Evolutionary conservation across 2,888 invertebrate species (phyloP).

Genomic region (Rhorus exstirpatorius): DNA sequence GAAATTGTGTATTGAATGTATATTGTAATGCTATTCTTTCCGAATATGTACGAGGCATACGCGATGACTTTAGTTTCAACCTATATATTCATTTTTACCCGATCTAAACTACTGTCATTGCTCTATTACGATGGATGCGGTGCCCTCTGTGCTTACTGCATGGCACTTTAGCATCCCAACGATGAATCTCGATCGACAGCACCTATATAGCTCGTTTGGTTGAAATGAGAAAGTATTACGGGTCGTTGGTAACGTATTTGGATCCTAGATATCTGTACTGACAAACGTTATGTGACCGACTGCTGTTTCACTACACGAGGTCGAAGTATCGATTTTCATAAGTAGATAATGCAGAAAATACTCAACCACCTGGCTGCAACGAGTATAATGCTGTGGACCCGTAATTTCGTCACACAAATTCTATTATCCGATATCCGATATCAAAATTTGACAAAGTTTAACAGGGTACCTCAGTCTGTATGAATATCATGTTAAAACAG

Average conservation of each 20-base stretch:
- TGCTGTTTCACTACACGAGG: background rate
- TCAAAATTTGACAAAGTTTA: too few relatives aligned
- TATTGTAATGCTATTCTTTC: constrained; percentile 32
- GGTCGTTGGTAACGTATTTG: too few relatives aligned
- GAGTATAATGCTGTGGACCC: too few relatives aligned
- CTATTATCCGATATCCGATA: too few relatives aligned
- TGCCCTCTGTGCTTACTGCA: constrained; percentile 22
- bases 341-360: background rate
- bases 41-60: constrained; percentile 39
- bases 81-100: background rate
- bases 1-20: constrained; percentile 41
- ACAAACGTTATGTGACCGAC: background rate
- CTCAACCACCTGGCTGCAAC: background rate
- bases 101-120: background rate
- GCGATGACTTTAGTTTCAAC: constrained; percentile 11
- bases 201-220: too few relatives aligned
- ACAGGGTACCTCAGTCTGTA: too few relatives aligned
- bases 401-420: too few relatives aligned
- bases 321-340: background rate
- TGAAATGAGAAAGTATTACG: too few relatives aligned
- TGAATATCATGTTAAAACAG: too few relatives aligned
- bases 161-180: background rate
- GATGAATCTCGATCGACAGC: background rate
- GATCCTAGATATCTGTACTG: too few relatives aligned
- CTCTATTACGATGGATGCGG: background rate